A percentile compares a stretch with the other conserved stretches of the same genome.
These are phyloP conservation scores for Drosophila kuntzei DNA, from an alignment of 2,888 invertebrate genomes.

Conservation along the genomic window DNA sequence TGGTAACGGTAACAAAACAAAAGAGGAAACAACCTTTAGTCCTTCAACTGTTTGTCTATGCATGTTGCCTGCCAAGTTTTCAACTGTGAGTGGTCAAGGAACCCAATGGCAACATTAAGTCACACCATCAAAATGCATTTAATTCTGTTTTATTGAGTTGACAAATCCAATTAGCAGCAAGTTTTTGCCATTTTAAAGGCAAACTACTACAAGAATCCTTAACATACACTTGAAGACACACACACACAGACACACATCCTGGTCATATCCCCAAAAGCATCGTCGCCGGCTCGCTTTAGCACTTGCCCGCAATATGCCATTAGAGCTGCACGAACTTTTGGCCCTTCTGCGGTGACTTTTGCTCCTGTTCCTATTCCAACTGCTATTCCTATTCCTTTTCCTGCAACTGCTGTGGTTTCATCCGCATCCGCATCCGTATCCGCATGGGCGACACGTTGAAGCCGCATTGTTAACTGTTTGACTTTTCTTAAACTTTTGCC, in stretches of 20 bases:
- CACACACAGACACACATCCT: conserved; percentile 17
- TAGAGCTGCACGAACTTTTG: conserved; percentile 64
- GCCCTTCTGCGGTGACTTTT: conserved; percentile 48
- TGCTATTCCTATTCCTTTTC: conserved; percentile 9
- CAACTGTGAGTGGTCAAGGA: conserved; percentile 62
- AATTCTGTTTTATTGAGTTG: conserved; percentile 78
- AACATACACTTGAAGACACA: conserved; percentile 43
- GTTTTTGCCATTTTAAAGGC: conserved; percentile 67
- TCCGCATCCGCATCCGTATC: conserved; percentile 48
- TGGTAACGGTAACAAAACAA: conserved; percentile 11
- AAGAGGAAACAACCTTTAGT: conserved; percentile 45
- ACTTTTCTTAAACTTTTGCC: conserved; percentile 81
- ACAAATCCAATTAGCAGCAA: conserved; percentile 77
- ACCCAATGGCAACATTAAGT: conserved; percentile 55
- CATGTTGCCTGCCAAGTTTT: conserved; percentile 63
- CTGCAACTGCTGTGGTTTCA: conserved; percentile 29
- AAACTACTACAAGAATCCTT: conserved; percentile 2
- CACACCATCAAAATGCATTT: conserved; percentile 74
- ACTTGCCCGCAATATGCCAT: conserved; percentile 72
- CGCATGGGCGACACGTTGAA: conserved; percentile 78
- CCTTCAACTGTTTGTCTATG: conserved; percentile 55
- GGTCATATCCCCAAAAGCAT: conserved; percentile 44
- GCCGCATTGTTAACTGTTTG: conserved; percentile 81
- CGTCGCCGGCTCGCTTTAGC: conserved; percentile 55
- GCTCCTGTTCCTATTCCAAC: conserved; percentile 10